phyloP scores from a whole-genome alignment of 1,140 invertebrate species.

The Drosophila ambigua region DNA sequence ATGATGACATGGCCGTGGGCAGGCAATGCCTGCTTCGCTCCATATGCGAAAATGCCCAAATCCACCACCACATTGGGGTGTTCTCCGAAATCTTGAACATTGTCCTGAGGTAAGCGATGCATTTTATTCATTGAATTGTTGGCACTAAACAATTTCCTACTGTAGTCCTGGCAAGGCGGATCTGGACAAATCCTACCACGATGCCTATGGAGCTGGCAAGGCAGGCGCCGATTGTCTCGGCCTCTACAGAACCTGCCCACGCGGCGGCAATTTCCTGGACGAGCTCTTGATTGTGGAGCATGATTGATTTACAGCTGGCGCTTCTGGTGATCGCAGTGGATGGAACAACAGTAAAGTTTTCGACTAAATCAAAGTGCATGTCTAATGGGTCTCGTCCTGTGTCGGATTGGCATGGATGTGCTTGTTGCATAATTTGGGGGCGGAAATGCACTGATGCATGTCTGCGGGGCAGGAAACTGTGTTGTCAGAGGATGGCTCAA shows the following conservation, averaged over 20 bases:
- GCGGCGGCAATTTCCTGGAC: constrained; percentile 39
- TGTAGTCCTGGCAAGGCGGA: constrained; percentile 72
- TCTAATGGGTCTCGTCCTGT: constrained; percentile 68
- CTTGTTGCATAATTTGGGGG: constrained; percentile 74
- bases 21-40: constrained; percentile 69
- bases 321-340: constrained; percentile 15
- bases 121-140: background rate
- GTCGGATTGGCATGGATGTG: constrained; percentile 48
- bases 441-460: constrained; percentile 54
- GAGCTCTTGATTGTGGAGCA: constrained; percentile 37
- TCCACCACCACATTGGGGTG: constrained; percentile 75
- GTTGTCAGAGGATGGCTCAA: constrained; percentile 30
- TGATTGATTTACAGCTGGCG: constrained; percentile 63
- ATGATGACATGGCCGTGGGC: constrained; percentile 51
- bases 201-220: constrained; percentile 66
- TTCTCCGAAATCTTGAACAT: constrained; percentile 77
- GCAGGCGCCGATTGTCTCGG: constrained; percentile 69
- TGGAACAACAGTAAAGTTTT: constrained; percentile 65
- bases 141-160: background rate
- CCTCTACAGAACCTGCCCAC: constrained; percentile 62
- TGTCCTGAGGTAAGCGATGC: constrained; percentile 64
- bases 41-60: constrained; percentile 81
- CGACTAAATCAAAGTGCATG: constrained; percentile 70
- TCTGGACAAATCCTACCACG: constrained; percentile 64
- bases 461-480: constrained; percentile 62